Evolutionary conservation across 2,113 vertebrate genomes (phyloP), one percentile per base, ranked within the genome.

Genomic region (Ageneiosus marmoratus): DNA sequence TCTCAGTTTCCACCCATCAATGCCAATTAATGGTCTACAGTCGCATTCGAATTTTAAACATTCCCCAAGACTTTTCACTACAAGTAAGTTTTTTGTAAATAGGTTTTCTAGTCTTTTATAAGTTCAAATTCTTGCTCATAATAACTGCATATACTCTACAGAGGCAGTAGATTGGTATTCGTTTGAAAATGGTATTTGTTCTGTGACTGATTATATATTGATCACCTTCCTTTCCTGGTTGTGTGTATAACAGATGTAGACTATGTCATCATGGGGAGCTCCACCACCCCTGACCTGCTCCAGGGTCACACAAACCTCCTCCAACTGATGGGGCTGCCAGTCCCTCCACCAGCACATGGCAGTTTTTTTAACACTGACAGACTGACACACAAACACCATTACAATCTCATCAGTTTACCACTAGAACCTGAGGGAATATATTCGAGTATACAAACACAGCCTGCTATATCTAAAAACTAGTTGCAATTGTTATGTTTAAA

Each of bases 181-280:
- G 9, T 0, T 24, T 20, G 5, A 34, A 65, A 34, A 67, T 9
- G 11, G 34, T 10, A 50, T 74, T 74, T 50, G 72, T 74, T 74
- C 65, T 12, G 63, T 72, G 8, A 50, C 34, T 10, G 27, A 69
- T 13, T 69, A 46, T 46, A 24, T 41, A 48, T n/a, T 60, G 41
- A 0, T 11, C 69, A 99, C 98, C 96, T 99, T 99, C 86, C 97
- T 98, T 91, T 98, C 96, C 81, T 97, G 96, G 0, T 96, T 94
- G 74, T 96, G 94, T 48, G 94, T 93, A 89, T 97, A 99, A 56
- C 98, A 99, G 89, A 99, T 91, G 89, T 99, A 99, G n/a, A 99
- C 94, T 86, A 99, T 96, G 91, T 97, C 96, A 86, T 99, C 97
- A 0, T 93, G 95, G 62, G 84, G 91, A 27, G 95, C 96, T 0